Percentiles rank a stretch among this genome's conserved stretches.
Conservation (phyloP, 2,888 invertebrate genomes). For the Drosophila kanekoi region DNA sequence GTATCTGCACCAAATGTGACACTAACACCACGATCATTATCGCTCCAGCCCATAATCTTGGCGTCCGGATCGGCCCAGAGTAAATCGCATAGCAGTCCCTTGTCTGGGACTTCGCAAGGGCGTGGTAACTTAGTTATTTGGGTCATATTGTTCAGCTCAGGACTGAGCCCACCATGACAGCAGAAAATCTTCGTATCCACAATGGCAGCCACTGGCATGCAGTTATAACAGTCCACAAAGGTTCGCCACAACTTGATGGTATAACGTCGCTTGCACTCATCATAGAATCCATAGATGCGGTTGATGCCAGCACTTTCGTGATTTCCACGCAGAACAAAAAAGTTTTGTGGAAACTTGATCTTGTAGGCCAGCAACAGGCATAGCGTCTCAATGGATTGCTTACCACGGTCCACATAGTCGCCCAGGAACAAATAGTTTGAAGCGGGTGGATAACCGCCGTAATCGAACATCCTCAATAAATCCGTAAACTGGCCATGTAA, state of each 20-base stretch:
- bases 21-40: constrained; percentile 98
- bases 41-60: constrained; percentile 98
- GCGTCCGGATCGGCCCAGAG: constrained; percentile 98
- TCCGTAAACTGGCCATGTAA: constrained; percentile 55
- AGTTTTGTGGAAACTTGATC: constrained; percentile 95
- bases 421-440: constrained; percentile 98
- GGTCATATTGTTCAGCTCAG: constrained; percentile 96
- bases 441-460: constrained; percentile 98
- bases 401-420: constrained; percentile 98
- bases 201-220: constrained; percentile 98
- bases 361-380: constrained; percentile 97
- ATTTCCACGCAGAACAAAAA: constrained; percentile 92
- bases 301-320: constrained; percentile 97
- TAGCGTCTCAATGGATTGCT: constrained; percentile 98
- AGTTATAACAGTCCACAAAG: constrained; percentile 99
- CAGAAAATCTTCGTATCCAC: constrained; percentile 92
- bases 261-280: constrained; percentile 96
- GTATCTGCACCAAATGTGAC: constrained; percentile 98
- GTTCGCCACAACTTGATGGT: constrained; percentile 99
- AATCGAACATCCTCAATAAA: constrained; percentile 96
- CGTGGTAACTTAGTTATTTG: constrained; percentile 98
- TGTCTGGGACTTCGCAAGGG: constrained; percentile 98
- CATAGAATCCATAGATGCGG: constrained; percentile 96
- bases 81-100: constrained; percentile 96
- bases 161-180: constrained; percentile 92